Conservation (phyloP, 2,888 invertebrate species). For the Noctua comes region DNA sequence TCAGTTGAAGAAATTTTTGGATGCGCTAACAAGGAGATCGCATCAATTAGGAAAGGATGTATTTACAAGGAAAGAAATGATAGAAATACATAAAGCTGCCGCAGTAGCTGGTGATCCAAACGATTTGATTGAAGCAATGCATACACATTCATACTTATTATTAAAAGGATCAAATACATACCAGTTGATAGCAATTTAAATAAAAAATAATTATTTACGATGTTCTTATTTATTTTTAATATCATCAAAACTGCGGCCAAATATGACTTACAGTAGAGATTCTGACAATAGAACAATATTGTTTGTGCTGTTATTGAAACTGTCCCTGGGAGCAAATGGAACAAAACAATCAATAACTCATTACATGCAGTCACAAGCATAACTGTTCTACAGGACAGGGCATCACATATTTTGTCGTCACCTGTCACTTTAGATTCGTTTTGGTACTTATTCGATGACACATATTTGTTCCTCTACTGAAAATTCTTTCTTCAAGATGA, state of each 20-base stretch:
- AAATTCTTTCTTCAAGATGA: neutral
- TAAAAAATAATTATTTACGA: slow-evolving; percentile 11
- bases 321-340: slow-evolving; percentile 5
- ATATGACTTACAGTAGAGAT: slow-evolving; percentile 37
- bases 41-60: slow-evolving; percentile 92
- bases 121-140: slow-evolving; percentile 94
- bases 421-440: neutral
- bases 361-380: neutral
- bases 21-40: slow-evolving; percentile 92
- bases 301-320: slow-evolving; percentile 16
- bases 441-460: neutral
- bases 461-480: neutral
- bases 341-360: slow-evolving; percentile 19
- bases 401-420: neutral
- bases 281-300: slow-evolving; percentile 14
- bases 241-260: slow-evolving; percentile 29
- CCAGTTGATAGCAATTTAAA: slow-evolving; percentile 88
- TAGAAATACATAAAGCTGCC: slow-evolving; percentile 92
- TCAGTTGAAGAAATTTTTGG: slow-evolving; percentile 93
- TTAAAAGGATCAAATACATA: slow-evolving; percentile 94
- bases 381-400: too few relatives aligned
- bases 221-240: slow-evolving; percentile 30
- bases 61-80: slow-evolving; percentile 94
- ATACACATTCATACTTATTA: slow-evolving; percentile 95
- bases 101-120: slow-evolving; percentile 92